Evolutionary conservation across 2,113 vertebrate species (phyloP).

Genomic region (Cyprinodon brontotheroides): DNA sequence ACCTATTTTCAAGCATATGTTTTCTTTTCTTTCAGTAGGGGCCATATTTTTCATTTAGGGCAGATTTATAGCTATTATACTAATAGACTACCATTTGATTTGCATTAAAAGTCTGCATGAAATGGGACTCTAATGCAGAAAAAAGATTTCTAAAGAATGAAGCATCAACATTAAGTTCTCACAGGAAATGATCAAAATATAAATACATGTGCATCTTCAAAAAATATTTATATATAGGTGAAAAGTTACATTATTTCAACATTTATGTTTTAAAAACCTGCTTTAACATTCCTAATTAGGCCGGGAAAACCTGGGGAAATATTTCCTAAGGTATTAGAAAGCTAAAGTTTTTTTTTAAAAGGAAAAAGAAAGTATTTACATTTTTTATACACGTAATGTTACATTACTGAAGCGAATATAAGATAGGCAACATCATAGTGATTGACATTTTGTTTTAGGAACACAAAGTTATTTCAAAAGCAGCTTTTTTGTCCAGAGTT

Average conservation of each 20-base stretch:
- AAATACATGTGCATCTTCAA: not conserved
- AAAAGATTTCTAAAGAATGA: not conserved
- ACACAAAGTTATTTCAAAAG: not conserved
- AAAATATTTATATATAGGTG: not conserved
- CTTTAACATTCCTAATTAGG: too few relatives aligned
- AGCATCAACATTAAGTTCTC: not conserved
- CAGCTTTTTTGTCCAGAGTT: not conserved
- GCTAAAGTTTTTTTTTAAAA: not conserved
- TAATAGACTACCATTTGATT: not conserved
- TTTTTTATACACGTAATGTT: not conserved
- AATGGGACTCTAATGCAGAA: not conserved
- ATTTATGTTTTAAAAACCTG: too few relatives aligned
- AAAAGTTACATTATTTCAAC: too few relatives aligned
- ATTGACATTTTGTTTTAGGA: not conserved
- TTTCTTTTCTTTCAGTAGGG: not conserved
- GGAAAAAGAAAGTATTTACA: not conserved
- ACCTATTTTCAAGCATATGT: not conserved
- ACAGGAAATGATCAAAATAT: not conserved
- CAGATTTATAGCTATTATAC: not conserved
- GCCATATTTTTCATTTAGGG: too few relatives aligned
- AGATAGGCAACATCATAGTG: not conserved
- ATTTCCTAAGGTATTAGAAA: not conserved
- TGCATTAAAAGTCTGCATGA: not conserved
- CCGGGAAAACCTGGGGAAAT: not conserved
- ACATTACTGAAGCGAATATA: too few relatives aligned